Evolutionary conservation across 2,113 vertebrate genomes (phyloP), one percentile per base, ranked within the genome.

Genomic region (Nothoprocta pentlandii): DNA sequence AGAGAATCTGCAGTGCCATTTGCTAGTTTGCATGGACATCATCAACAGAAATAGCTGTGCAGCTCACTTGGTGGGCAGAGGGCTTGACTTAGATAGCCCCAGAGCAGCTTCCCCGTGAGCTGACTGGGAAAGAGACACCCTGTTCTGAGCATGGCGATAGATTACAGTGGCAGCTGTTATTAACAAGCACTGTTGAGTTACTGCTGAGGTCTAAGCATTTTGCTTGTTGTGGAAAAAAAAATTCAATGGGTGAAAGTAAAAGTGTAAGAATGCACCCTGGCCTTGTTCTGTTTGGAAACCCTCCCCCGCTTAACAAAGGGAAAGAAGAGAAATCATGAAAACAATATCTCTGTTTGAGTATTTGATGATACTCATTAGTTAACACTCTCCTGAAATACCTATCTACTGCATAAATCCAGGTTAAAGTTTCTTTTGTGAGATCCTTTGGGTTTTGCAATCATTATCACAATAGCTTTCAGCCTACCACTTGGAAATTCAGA

Each of bases 231-330:
- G 94, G 92, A 92, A 96, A 44, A 94, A 96, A 92, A 84, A 96
- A 86, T 84, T 96, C 94, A 96, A 34, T 56, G 88, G 68, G 61
- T 92, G 90, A 96, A 96, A 96, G 77, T 93, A 84, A 93, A 92
- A 93, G 85, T 83, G 82, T 68, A 71, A 56, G 75, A 56, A 83
- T 39, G 36, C 44, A 2, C 64, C 21, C 47, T 92, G 73, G 86
- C 77, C 94, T 95, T 94, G 93, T 96, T 94, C 95, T 92, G 59
- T 89, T 92, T 96, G 95, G 96, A 96, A 94, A 82, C 39, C 68
- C 90, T 94, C 88, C 76, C 86, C 34, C 91, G 79, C 85, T 89
- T 88, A 92, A 93, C 53, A 93, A 67, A 10, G 30, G 74, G 80
- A 84, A 94, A 92, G 69, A 70, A 47, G 36, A 66, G 34, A 96